Evolutionary conservation across 2,113 vertebrate genomes (phyloP).

Genomic region (Poecile atricapillus): DNA sequence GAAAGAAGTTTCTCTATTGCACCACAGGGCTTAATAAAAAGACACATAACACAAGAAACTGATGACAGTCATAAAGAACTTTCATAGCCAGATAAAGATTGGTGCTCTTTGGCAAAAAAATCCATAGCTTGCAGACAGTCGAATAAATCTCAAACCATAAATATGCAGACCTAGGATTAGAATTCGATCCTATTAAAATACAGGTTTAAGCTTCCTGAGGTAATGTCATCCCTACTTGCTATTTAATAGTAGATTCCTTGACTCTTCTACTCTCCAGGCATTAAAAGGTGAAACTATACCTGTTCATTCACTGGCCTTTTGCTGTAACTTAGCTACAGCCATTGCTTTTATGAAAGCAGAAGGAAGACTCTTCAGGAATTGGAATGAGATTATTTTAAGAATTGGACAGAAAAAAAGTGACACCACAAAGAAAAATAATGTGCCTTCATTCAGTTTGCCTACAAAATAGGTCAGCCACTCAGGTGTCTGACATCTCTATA

Average conservation of each 20-base stretch:
- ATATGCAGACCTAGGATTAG: not conserved
- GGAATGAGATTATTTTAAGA: not conserved
- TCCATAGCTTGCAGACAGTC: not conserved
- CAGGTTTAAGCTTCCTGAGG: not conserved
- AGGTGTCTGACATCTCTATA: not conserved
- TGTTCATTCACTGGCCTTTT: not conserved
- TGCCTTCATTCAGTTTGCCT: not conserved
- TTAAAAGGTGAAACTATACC: not conserved
- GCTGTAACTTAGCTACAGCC: not conserved
- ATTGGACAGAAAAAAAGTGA: not conserved
- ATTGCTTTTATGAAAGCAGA: not conserved
- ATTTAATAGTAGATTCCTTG: not conserved
- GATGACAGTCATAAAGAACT: constrained; percentile 26
- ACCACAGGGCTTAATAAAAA: constrained; percentile 3
- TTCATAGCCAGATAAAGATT: not conserved
- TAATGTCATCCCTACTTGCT: not conserved
- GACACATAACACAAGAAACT: not conserved
- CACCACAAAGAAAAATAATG: not conserved
- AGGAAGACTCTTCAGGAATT: not conserved
- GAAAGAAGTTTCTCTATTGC: not conserved
- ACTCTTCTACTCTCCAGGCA: not conserved
- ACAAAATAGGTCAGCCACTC: not conserved
- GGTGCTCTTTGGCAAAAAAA: not conserved
- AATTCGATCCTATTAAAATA: constrained; percentile 3
- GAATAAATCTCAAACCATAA: not conserved